Conservation (phyloP, 1,140 invertebrate genomes). For the Diprion similis region DNA sequence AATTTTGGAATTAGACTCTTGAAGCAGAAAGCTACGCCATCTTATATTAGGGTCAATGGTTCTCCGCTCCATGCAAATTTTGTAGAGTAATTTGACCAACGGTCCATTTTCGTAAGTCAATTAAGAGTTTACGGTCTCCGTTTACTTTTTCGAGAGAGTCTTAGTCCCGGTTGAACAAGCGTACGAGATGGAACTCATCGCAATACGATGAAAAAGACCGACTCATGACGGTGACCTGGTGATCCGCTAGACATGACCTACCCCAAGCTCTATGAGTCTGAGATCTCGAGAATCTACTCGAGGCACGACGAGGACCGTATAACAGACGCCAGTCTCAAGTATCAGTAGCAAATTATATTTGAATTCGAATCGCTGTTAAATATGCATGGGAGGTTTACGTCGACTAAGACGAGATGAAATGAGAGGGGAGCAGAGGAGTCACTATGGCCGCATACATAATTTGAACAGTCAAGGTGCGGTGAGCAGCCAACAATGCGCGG, state of each 20-base stretch:
- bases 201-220: too few relatives aligned
- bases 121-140: too few relatives aligned
- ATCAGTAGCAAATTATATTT: slow-evolving; percentile 5
- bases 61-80: too few relatives aligned
- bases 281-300: background rate
- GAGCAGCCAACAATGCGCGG: background rate
- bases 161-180: too few relatives aligned
- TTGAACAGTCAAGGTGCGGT: background rate
- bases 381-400: background rate
- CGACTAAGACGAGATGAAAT: background rate
- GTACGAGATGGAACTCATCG: too few relatives aligned
- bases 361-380: background rate
- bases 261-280: background rate
- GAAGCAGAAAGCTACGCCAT: background rate
- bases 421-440: background rate
- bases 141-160: too few relatives aligned
- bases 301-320: background rate
- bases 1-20: background rate
- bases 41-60: too few relatives aligned
- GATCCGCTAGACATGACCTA: background rate
- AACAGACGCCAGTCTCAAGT: background rate
- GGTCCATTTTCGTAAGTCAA: too few relatives aligned
- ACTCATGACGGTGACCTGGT: background rate
- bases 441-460: slow-evolving; percentile 3
- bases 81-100: too few relatives aligned